Evolutionary conservation across 1,140 invertebrate genomes (phyloP).

Genomic region (Philopotamus ludificatus): DNA sequence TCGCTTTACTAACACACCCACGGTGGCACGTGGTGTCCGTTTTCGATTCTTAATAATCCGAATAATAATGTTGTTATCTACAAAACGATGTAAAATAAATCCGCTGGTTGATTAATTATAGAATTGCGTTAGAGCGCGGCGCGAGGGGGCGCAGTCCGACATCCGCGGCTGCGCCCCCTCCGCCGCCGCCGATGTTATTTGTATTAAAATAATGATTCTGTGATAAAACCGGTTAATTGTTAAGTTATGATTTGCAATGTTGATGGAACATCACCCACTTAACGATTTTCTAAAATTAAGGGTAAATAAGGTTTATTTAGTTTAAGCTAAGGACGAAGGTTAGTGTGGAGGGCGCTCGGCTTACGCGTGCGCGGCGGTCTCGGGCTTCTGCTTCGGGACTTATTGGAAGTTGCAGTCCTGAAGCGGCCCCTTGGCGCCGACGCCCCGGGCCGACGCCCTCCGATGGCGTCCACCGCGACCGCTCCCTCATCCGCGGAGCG

Average conservation of each 20-base stretch:
- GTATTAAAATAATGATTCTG: conserved; percentile 50
- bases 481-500: conserved; percentile 2
- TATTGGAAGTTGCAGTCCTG: conserved; percentile 34
- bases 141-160: neutral
- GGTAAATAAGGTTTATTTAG: conserved; percentile 20
- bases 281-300: conserved; percentile 17
- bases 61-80: conserved; percentile 21
- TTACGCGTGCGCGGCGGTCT: neutral
- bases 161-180: neutral
- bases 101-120: conserved; percentile 37
- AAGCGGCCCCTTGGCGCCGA: conserved; percentile 14
- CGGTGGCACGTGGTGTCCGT: conserved; percentile 10
- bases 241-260: conserved; percentile 57
- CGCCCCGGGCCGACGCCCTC: neutral
- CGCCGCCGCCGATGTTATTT: neutral
- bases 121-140: conserved; percentile 25
- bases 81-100: conserved; percentile 28
- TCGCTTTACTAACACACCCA: conserved; percentile 1
- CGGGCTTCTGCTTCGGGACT: conserved; percentile 5
- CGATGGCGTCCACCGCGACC: neutral
- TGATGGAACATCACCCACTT: neutral
- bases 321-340: conserved; percentile 20
- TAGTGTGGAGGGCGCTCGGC: conserved; percentile 20
- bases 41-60: conserved; percentile 16
- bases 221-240: conserved; percentile 58